phyloP scores from a whole-genome alignment of 1,140 invertebrate genomes.

The Habropoda laboriosa region DNA sequence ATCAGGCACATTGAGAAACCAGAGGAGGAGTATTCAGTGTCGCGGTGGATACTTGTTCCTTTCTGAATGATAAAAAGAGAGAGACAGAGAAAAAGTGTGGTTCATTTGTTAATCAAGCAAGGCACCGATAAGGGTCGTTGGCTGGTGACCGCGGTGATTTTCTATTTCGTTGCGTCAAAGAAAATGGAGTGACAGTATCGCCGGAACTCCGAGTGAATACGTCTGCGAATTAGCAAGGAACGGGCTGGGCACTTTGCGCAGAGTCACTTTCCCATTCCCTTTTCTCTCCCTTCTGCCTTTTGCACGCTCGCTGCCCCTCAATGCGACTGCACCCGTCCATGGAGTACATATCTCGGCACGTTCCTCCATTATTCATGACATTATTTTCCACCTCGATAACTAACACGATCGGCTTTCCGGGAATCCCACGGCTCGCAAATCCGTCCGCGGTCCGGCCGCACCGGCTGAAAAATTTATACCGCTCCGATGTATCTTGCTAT shows the following conservation, averaged over 20 bases:
- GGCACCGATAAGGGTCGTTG: neutral
- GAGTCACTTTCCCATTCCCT: slow-evolving; percentile 44
- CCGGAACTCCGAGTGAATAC: neutral
- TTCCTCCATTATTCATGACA: slow-evolving; percentile 52
- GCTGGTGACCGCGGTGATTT: neutral
- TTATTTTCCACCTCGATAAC: slow-evolving; percentile 55
- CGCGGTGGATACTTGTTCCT: no score
- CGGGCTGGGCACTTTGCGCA: slow-evolving; percentile 19
- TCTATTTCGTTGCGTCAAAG: slow-evolving; percentile 23
- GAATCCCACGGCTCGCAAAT: slow-evolving; percentile 20
- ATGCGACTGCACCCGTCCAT: slow-evolving; percentile 24
- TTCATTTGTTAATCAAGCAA: slow-evolving; percentile 33
- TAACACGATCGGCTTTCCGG: slow-evolving; percentile 38
- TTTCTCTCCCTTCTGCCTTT: slow-evolving; percentile 22
- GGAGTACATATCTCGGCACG: slow-evolving; percentile 28
- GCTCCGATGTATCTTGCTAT: neutral
- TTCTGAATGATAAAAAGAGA: no score
- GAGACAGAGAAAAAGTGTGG: neutral
- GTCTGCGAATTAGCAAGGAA: slow-evolving; percentile 29
- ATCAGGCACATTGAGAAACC: no score
- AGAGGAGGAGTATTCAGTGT: no score
- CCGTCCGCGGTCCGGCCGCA: neutral
- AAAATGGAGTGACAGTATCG: neutral
- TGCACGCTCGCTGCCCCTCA: slow-evolving; percentile 23
- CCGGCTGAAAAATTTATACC: slow-evolving; percentile 35